Base-by-base conservation (phyloP, 2,888 invertebrate species). In the Tachina fera region DNA sequence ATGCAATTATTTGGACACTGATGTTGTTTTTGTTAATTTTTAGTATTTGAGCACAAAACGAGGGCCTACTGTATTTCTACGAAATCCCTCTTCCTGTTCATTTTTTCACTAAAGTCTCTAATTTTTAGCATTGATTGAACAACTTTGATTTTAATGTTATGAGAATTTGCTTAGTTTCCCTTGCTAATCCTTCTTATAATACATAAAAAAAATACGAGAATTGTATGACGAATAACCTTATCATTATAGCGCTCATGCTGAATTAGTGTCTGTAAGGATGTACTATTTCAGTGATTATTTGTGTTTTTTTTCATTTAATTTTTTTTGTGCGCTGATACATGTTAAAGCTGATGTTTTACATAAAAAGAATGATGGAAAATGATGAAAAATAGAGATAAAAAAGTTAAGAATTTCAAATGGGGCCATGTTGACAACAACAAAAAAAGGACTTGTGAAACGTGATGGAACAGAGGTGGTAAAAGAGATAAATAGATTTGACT, bases 301-400 rank as follows among this genome's bases (percentile, higher is more conserved):
- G 14, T 47, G 68, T 41, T 31, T 5, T 31, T 31, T 31, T 31
- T 6, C 31, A 31, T 31, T 31, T 31, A 4, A 31, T 31, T 31
- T 51, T 75, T 16, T 68, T 9, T 43, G 39, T 75, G 53, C 39
- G 16, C 10, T 41, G 14, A 47, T 56, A 71, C 58, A 80, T 76
- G 56, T 70, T 76, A 22, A 39, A 49, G 41, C 16, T 82, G 75
- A 56, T 76, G 82, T 63, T 76, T 76, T 82, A 82, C 76, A 82
- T 76, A 71, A 76, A 71, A 76, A 82, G 14, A 63, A 76, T 76
- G 70, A 82, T 76, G 82, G 16, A 58, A 77, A 51, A 31, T 56
- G 9, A 74, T 43, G 61, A 22, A 16, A 56, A 22, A 22, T 19
- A 9, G 31, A 31, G 47, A 63, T 43, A 31, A 68, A 53, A 47